Evolutionary conservation across 2,888 invertebrate genomes (phyloP), one percentile per base, ranked within the genome.

Genomic region (Orthosia incerta): DNA sequence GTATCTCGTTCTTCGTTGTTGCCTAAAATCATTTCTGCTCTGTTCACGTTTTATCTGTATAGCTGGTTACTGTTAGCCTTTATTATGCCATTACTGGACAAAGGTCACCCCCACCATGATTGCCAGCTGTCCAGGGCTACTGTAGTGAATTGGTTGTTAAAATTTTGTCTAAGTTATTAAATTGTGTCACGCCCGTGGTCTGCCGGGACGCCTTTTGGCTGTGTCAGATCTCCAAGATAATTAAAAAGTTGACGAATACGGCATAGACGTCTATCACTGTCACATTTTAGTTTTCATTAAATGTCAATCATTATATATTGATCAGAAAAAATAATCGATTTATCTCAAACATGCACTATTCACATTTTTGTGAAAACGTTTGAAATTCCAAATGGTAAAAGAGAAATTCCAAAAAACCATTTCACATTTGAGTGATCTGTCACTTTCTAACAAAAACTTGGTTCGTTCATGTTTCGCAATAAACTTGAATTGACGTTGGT

Each of bases 401-500:
- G 39, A 64, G 55, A 64, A 70, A 63, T 53, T 9, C 26, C 2
- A 48, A 74, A 72, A 46, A 39, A 56, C 12, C 13, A 20, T 68
- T 68, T 72, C 50, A 72, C 65, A 46, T 66, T 65, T 53, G n/a
- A 65, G 31, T 69, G 57, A 73, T 70, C 71, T 5, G 23, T 46
- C 61, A 76, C 67, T 71, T 80, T 80, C 71, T 50, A 18, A 60
- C 13, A 63, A 76, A 61, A 80, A 55, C 9, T 51, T 26, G 20
- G 26, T 15, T 20, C 57, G 13, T 53, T 80, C 61, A 51, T 45
- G 80, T 55, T 76, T 59, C 45, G 16, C 56, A 64, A 68, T 48
- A 64, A 55, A 18, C 45, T 64, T 55, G 31, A 77, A 80, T 81
- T 66, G 69, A 57, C 31, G 76, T 57, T 16, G 71, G 73, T 71